Evolutionary conservation across 1,140 invertebrate genomes (phyloP).

Genomic region (Holcopasites calliopsidis): DNA sequence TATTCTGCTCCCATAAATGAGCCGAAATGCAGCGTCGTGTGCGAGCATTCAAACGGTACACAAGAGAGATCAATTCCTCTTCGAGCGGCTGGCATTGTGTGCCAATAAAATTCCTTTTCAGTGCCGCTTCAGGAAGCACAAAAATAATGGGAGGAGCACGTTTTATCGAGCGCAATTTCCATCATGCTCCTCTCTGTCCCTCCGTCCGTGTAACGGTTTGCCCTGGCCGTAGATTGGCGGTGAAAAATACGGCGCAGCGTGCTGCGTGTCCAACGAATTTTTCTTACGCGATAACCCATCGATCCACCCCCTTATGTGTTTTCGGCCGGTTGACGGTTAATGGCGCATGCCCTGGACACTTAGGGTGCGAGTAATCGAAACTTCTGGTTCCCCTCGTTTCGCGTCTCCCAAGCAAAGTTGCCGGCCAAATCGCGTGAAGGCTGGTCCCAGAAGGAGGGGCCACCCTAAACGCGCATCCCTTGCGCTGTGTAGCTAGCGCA

Average conservation of each 20-base stretch:
- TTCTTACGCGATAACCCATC: constrained; percentile 32
- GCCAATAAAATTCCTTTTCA: constrained; percentile 19
- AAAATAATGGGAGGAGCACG: constrained; percentile 21
- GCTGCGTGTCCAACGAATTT: constrained; percentile 19
- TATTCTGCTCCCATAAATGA: constrained; percentile 25
- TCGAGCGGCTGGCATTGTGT: constrained; percentile 20
- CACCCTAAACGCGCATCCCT: too few relatives aligned
- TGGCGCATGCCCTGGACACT: constrained; percentile 38
- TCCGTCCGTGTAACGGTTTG: neutral
- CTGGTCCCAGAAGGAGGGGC: neutral
- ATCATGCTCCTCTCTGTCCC: neutral
- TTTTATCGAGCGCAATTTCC: neutral
- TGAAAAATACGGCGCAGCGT: neutral
- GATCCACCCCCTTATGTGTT: constrained; percentile 23
- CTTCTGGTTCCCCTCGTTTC: neutral
- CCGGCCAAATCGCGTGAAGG: neutral
- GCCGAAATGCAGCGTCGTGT: constrained; percentile 8
- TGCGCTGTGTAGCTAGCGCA: neutral
- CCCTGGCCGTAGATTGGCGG: too few relatives aligned
- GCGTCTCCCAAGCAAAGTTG: neutral
- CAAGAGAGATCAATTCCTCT: constrained; percentile 20
- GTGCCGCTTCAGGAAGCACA: neutral
- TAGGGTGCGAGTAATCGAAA: constrained; percentile 6
- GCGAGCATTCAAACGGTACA: neutral
- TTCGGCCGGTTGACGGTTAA: constrained; percentile 28